Percentiles rank a stretch among this genome's conserved stretches.
Conservation (phyloP, 2,888 invertebrate genomes). For the Nymphalis c-album region DNA sequence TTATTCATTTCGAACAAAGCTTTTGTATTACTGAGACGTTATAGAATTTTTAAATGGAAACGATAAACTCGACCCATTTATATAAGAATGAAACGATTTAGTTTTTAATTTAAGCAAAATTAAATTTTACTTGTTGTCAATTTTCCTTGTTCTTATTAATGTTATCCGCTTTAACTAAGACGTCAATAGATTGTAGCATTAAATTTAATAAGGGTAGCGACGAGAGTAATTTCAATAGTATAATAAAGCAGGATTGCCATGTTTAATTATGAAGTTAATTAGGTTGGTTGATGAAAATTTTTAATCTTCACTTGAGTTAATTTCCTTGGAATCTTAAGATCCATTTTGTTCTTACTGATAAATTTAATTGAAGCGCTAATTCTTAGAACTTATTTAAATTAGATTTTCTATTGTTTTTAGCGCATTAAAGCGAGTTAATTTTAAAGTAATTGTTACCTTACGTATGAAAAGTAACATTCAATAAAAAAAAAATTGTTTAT, state of each 20-base stretch:
- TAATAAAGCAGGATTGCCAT: conserved; percentile 67
- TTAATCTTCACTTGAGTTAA: conserved; percentile 74
- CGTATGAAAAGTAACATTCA: not conserved
- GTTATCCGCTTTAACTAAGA: conserved; percentile 6
- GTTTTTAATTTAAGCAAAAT: conserved; percentile 6
- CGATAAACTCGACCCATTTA: conserved; percentile 18
- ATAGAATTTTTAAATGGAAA: conserved; percentile 24
- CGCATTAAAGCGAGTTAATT: conserved; percentile 7
- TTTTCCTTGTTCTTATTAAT: conserved; percentile 8
- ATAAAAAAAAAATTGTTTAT: conserved; percentile 3
- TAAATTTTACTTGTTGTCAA: not conserved
- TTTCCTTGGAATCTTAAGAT: conserved; percentile 64
- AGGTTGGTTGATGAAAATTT: conserved; percentile 77
- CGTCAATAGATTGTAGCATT: conserved; percentile 18
- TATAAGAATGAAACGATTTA: conserved; percentile 17
- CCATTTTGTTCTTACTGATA: conserved; percentile 64
- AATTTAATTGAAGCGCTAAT: conserved; percentile 29
- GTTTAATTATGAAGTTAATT: conserved; percentile 78
- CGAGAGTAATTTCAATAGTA: conserved; percentile 54
- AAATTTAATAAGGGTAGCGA: conserved; percentile 27
- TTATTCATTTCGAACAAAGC: conserved; percentile 55
- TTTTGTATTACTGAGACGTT: conserved; percentile 40
- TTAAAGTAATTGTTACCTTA: conserved; percentile 20
- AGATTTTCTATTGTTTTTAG: conserved; percentile 14
- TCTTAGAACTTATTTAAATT: conserved; percentile 42